Percentiles rank a stretch among this genome's conserved stretches.
These are phyloP conservation scores for Echinometra lucunter DNA, from an alignment of 53 echinoderm and acorn worm species.

Conservation along the genomic window DNA sequence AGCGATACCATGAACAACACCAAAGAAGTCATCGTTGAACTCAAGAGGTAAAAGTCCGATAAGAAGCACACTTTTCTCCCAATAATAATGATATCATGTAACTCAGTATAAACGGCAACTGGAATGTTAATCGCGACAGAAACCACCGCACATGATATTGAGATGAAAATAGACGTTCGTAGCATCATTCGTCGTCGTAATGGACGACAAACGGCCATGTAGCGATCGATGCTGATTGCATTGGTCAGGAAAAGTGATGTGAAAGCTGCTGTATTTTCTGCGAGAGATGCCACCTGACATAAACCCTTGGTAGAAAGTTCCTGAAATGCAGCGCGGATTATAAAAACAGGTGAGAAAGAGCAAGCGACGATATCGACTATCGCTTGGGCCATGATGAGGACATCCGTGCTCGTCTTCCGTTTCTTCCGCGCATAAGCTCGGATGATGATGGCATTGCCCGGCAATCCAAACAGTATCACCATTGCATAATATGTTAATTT, in stretches of 20 bases:
- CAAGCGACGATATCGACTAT: constrained; percentile 42
- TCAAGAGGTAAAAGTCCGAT: not conserved
- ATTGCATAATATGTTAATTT: not conserved
- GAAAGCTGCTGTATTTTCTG: not conserved
- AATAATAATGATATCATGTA: not conserved
- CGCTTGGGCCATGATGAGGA: constrained; percentile 43
- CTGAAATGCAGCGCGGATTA: constrained; percentile 30
- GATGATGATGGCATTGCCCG: constrained; percentile 42
- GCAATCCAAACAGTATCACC: not conserved
- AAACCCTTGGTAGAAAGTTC: not conserved
- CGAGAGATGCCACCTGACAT: not conserved
- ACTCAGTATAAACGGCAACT: not conserved
- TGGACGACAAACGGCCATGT: constrained; percentile 44
- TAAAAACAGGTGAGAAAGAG: not conserved
- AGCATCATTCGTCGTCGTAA: constrained; percentile 14
- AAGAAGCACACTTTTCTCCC: not conserved
- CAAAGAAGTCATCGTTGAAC: not conserved
- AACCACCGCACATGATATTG: not conserved
- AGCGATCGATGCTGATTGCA: constrained; percentile 53
- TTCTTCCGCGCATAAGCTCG: constrained; percentile 42
- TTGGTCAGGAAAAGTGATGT: constrained; percentile 30
- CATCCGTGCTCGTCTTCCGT: constrained; percentile 53
- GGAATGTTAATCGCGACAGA: constrained; percentile 5
- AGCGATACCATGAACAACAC: not conserved
- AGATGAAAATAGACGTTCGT: not conserved